Evolutionary conservation across 1,140 invertebrate genomes (phyloP), one percentile per base, ranked within the genome.

Genomic region (Cylas formicarius): DNA sequence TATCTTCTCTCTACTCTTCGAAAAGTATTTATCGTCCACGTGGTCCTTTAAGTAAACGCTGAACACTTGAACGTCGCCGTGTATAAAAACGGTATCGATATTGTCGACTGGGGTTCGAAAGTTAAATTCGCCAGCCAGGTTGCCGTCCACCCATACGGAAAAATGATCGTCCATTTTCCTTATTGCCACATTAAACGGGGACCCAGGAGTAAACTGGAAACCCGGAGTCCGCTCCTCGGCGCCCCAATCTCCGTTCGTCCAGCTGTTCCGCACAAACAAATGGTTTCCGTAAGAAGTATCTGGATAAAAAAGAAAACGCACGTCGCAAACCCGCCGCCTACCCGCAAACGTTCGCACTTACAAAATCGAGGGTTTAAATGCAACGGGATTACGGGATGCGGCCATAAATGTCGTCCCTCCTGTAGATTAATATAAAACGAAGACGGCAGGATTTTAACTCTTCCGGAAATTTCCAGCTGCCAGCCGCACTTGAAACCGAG

Each of bases 391-490:
- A 64, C 57, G 6, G 77, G 75, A 69, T 79, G 75, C 2, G 78
- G 78, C 67, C 78, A 80, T 34, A 76, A 66, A 16, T 71, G 67
- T 39, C 71, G 65, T 4, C 74, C 75, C 39, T 74, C 69, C 56
- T 82, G 79, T 26, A 85, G 60, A 69, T 84, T 83, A 17, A 85
- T 67, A 49, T 73, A 76, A 60, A 85, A 82, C 50, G 76, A 76
- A 44, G 79, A 71, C 14, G 78, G 79, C 23, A 81, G 62, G 17
- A 81, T 60, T 53, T 79, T 78, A 18, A 81, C 66, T 53, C 71
- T 67, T 10, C 77, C 78, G 44, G 67, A 67, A 27, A 81, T 72
- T 48, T 72, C 68, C 10, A 81, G 44, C 43, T 66, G 66, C 42
- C 68, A 61, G 1, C 75, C 77, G 39, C 60, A 43, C 14, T 53